A percentile compares a stretch with the other conserved stretches of the same genome.
phyloP scores from a whole-genome alignment of 2,888 invertebrate species.

The Adineta ricciae region DNA sequence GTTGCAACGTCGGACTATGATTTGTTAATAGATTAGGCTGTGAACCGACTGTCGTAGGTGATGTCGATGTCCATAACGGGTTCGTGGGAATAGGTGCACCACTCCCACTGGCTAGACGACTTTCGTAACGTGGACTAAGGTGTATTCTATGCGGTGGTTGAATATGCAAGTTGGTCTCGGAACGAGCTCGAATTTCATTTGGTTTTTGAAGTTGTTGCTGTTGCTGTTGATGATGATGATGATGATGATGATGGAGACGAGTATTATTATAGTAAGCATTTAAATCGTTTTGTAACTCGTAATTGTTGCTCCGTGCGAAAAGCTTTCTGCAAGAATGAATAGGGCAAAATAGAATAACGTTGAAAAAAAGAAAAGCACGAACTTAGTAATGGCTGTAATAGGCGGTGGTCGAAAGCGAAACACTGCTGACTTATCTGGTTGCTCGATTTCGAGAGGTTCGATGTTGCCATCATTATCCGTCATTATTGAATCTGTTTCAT shows the following conservation, averaged over 20 bases:
- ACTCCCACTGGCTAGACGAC: not conserved
- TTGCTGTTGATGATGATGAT: not conserved
- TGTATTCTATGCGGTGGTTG: not conserved
- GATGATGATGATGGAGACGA: not conserved
- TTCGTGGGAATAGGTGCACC: not conserved
- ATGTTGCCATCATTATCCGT: not conserved
- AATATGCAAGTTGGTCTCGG: not conserved
- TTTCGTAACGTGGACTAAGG: conserved; percentile 13
- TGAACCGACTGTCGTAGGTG: not conserved
- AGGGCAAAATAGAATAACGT: not conserved
- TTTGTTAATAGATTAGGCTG: not conserved
- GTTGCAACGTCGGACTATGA: not conserved
- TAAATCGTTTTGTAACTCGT: not conserved
- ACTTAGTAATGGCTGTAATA: conserved; percentile 11
- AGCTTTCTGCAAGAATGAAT: not conserved
- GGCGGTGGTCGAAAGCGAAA: conserved; percentile 20
- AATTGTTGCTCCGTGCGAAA: not conserved
- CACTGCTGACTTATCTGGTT: not conserved
- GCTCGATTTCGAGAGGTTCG: not conserved
- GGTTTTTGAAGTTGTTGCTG: not conserved
- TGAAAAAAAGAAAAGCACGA: not conserved
- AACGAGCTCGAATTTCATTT: not conserved
- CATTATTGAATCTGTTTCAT: not conserved
- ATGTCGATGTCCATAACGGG: not conserved
- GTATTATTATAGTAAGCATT: not conserved